Evolutionary conservation across 1,140 invertebrate species (phyloP).

Genomic region (Drosophila eugracilis): DNA sequence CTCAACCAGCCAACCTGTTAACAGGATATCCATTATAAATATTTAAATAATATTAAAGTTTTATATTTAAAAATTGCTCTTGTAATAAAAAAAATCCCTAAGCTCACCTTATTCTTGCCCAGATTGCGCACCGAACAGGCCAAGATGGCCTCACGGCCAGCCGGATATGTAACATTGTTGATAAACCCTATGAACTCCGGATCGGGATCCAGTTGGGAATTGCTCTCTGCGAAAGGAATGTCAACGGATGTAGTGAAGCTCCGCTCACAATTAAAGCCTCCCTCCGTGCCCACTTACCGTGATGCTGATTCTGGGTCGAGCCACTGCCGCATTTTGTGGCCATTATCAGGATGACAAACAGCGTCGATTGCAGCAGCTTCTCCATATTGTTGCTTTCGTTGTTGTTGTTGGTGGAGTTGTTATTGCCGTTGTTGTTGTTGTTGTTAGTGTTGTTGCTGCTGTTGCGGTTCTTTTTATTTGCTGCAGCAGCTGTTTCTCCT

Average conservation of each 20-base stretch:
- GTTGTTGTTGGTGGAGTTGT: conserved; percentile 18
- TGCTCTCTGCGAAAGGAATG: conserved; percentile 62
- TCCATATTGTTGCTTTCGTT: conserved; percentile 51
- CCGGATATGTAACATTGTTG: conserved; percentile 92
- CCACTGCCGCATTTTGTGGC: conserved; percentile 67
- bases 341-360: conserved; percentile 79
- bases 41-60: background rate
- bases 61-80: background rate
- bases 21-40: too few relatives aligned
- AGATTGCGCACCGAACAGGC: conserved; percentile 92
- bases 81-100: background rate
- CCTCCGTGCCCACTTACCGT: conserved; percentile 63
- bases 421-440: conserved; percentile 43
- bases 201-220: conserved; percentile 84
- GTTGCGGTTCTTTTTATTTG: conserved; percentile 41
- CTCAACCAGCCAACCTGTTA: conserved; percentile 95
- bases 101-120: conserved; percentile 92
- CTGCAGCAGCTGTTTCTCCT: conserved; percentile 30
- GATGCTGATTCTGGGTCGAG: conserved; percentile 72
- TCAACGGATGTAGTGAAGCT: conserved; percentile 11
- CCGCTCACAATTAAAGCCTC: conserved; percentile 14
- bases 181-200: conserved; percentile 92
- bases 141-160: conserved; percentile 92
- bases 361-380: conserved; percentile 55
- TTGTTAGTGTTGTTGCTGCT: conserved; percentile 20